Percentiles rank a stretch among this genome's conserved stretches.
Conservation (phyloP, 92 coral and sea anemone species). For the Porites lobata region DNA sequence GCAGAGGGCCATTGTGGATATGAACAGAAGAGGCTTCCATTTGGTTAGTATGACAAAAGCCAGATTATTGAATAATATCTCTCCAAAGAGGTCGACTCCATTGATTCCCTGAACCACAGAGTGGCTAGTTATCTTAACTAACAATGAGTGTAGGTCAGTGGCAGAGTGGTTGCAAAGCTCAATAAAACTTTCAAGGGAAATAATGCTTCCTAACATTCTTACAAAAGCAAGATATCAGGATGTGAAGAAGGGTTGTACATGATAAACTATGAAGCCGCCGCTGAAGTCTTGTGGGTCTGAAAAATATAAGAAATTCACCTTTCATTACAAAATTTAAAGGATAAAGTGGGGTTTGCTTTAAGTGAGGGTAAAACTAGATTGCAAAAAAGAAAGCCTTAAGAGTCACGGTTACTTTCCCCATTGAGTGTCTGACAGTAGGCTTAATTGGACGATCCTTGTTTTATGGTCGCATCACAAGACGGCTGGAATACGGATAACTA, state of each 20-base stretch:
- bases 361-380: too few species aligned
- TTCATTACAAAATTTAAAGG: too few species aligned
- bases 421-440: too few species aligned
- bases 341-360: too few species aligned
- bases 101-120: conserved; percentile 30
- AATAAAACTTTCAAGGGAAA: neutral
- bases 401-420: too few species aligned
- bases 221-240: neutral
- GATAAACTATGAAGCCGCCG: too few species aligned
- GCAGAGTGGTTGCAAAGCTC: neutral
- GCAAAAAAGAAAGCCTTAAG: too few species aligned
- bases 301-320: neutral
- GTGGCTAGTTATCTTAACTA: conserved; percentile 6
- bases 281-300: neutral
- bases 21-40: conserved; percentile 39
- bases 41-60: conserved; percentile 11
- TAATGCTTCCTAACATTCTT: neutral
- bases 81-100: conserved; percentile 28
- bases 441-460: too few species aligned
- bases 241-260: neutral
- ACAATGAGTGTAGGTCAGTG: conserved; percentile 2
- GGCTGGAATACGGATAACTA: too few species aligned
- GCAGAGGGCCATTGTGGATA: conserved; percentile 14
- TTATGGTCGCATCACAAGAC: too few species aligned
- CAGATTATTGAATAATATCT: conserved; percentile 12